Percentiles rank a stretch among this genome's conserved stretches.
Conservation (phyloP, 2,113 vertebrate genomes). For the Trachemys scripta region DNA sequence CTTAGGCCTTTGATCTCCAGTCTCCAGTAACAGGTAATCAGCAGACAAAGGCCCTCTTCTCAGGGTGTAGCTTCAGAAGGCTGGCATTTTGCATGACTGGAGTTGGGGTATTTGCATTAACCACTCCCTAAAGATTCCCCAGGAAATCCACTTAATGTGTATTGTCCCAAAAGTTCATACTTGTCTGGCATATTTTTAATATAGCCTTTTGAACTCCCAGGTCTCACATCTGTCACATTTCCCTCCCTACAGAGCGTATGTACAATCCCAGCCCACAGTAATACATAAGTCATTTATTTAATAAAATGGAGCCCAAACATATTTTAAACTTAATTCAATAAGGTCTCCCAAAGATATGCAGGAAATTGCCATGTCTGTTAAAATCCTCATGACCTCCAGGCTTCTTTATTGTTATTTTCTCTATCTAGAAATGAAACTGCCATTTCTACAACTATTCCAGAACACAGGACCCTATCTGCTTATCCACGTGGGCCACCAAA, state of each 20-base stretch:
- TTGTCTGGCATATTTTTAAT: neutral
- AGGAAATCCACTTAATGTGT: neutral
- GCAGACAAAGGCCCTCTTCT: neutral
- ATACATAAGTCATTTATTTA: neutral
- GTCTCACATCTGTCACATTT: neutral
- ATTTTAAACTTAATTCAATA: neutral
- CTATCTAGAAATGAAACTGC: neutral
- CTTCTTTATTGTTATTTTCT: neutral
- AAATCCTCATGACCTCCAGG: neutral
- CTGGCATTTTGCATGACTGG: neutral
- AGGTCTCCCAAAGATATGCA: neutral
- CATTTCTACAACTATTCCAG: neutral
- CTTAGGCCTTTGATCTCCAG: neutral
- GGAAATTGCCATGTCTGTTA: neutral
- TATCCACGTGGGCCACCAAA: neutral
- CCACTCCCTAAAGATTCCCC: neutral
- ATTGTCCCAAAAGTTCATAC: neutral
- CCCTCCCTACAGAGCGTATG: neutral
- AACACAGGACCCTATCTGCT: neutral
- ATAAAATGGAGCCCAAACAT: neutral
- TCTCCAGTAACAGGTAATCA: neutral
- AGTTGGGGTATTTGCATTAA: neutral
- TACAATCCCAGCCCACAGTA: neutral
- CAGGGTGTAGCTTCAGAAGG: neutral
- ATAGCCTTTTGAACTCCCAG: neutral